Evolutionary conservation across 2,888 invertebrate species (phyloP), one percentile per base, ranked within the genome.

Genomic region (Ormyrus nitidulus): DNA sequence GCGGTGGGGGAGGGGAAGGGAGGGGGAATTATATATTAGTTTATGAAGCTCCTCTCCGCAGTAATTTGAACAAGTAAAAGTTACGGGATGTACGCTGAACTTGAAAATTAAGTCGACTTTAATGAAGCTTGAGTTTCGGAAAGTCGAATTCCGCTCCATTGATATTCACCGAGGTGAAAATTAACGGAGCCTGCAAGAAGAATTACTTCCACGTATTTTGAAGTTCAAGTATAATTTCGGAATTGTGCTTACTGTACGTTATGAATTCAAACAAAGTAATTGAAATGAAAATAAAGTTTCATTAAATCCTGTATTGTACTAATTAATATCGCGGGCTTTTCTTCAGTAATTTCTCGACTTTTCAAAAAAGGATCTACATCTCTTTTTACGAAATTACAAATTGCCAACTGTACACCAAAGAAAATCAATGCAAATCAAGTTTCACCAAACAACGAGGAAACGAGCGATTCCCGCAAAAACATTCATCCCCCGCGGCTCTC

Each of bases 71-170:
- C 34, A 64, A 64, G 64, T 54, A 64, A 73, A 73, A 73, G 54
- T 46, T 73, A 44, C 71, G 59, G 19, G 61, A 49, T 61, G 65
- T 53, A 44, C 51, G 34, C 49, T 71, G 74, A 76, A 77, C 76
- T 64, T 73, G 69, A 77, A 70, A 74, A 74, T 79, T 64, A 74
- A 79, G 79, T 74, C 61, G 58, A 62, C 19, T 44, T 61, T 48
- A 58, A 56, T 70, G 65, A 58, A 71, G 46, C 65, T 58, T 49
- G 58, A 65, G 54, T 11, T 73, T 48, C 64, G 46, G 61, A 9
- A 53, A 51, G n/a, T 53, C n/a, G 48, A 62, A 74, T 69, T 79
- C 73, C 79, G n/a, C 48, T 66, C 64, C 70, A 70, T 77, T 77
- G 62, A 44, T 70, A 70, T 49, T 77, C 56, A 34, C 56, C 11